Conservation (phyloP, 2,888 invertebrate genomes). For the Lasioglossum figueresi region DNA sequence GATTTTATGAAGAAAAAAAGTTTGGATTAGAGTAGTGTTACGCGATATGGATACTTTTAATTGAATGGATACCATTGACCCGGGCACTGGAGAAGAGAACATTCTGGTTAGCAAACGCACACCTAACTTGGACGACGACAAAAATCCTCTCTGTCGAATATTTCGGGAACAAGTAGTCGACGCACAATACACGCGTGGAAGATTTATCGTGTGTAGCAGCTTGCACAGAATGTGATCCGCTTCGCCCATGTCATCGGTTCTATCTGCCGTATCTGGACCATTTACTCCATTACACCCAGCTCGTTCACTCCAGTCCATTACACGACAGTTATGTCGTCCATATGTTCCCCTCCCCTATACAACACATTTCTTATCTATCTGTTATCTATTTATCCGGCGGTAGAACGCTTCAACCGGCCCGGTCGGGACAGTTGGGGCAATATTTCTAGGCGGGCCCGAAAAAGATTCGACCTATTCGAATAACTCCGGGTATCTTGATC, state of each 20-base stretch:
- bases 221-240: background rate
- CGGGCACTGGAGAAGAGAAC: background rate
- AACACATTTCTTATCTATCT: background rate
- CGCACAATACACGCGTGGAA: background rate
- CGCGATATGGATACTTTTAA: too few relatives aligned
- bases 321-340: background rate
- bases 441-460: constrained; percentile 2
- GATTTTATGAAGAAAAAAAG: too few relatives aligned
- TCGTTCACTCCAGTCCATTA: background rate
- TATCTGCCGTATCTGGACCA: background rate
- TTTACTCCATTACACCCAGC: background rate
- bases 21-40: too few relatives aligned
- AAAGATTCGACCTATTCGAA: constrained; percentile 8
- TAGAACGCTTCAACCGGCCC: background rate
- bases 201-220: background rate
- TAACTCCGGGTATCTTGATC: constrained; percentile 11
- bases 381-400: background rate
- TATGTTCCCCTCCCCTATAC: background rate
- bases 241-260: background rate
- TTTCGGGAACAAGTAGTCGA: background rate
- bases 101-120: background rate
- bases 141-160: background rate
- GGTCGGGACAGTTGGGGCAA: background rate
- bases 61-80: too few relatives aligned
- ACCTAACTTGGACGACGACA: background rate